Evolutionary conservation across 2,797 vertebrate species (phyloP).

Genomic region (Sparus aurata): DNA sequence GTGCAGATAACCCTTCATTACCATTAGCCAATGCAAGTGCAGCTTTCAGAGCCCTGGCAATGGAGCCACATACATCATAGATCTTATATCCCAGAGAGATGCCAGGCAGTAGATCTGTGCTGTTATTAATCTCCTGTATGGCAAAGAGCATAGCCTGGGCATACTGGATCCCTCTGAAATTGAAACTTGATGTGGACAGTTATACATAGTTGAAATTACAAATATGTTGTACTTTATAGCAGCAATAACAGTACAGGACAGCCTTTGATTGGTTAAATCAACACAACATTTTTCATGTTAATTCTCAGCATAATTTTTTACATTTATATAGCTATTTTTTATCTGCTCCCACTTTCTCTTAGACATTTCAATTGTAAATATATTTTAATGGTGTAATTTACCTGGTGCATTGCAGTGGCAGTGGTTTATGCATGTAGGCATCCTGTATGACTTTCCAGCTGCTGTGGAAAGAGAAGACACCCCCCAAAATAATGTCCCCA

Average conservation of each 20-base stretch:
- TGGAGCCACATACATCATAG: not conserved
- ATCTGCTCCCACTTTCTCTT: not conserved
- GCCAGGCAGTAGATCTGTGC: slow-evolving; percentile 69
- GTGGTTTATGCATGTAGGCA: not conserved
- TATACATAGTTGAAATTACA: not conserved
- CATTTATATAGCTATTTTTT: not conserved
- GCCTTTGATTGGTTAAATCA: not conserved
- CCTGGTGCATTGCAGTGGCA: slow-evolving; percentile 2
- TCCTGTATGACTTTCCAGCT: not conserved
- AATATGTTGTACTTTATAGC: not conserved
- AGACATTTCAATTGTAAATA: not conserved
- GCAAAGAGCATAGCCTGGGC: slow-evolving; percentile 76
- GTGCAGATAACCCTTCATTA: not conserved
- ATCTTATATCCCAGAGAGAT: slow-evolving; percentile 70
- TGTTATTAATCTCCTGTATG: slow-evolving; percentile 80
- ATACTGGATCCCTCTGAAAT: slow-evolving; percentile 7
- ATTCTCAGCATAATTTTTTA: too few relatives aligned
- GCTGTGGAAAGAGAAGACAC: slow-evolving; percentile 1
- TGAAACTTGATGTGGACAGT: not conserved
- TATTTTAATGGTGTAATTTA: not conserved
- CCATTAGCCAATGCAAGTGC: not conserved
- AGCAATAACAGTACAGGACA: not conserved
- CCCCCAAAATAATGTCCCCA: not conserved
- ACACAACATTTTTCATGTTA: not conserved
- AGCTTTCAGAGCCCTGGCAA: not conserved